These are phyloP conservation scores for Oscheius sp. DNA, from an alignment of 2,888 invertebrate species.

Conservation along the genomic window DNA sequence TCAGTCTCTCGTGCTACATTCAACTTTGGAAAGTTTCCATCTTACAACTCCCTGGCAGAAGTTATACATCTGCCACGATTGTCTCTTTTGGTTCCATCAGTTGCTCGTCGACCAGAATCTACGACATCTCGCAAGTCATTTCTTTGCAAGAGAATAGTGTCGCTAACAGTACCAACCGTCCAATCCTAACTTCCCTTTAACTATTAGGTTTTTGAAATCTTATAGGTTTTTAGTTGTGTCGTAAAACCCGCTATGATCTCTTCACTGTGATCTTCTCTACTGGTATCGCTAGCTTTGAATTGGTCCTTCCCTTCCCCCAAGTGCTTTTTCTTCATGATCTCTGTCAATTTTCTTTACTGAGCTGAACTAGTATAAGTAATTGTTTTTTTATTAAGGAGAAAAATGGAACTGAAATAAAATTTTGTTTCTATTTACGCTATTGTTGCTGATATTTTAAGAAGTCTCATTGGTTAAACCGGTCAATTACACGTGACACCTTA, in stretches of 20 bases:
- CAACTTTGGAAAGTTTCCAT: slow-evolving; percentile 9
- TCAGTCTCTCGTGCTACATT: slow-evolving; percentile 10
- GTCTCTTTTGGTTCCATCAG: slow-evolving; percentile 12
- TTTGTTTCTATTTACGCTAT: no score
- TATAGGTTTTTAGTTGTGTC: not conserved
- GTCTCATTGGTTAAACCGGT: no score
- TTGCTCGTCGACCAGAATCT: not conserved
- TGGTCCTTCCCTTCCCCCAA: slow-evolving; percentile 14
- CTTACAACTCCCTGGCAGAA: not conserved
- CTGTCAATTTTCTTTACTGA: slow-evolving; percentile 10
- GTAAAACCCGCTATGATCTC: not conserved
- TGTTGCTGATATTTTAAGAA: no score
- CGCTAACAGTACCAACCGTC: slow-evolving; percentile 11
- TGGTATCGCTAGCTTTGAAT: slow-evolving; percentile 26
- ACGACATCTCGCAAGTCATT: not conserved
- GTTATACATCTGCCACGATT: not conserved
- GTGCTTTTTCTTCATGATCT: slow-evolving; percentile 20
- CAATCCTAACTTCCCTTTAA: not conserved
- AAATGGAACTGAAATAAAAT: not conserved
- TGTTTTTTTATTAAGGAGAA: not conserved
- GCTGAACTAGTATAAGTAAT: not conserved
- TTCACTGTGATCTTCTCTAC: slow-evolving; percentile 23
- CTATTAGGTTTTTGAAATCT: not conserved
- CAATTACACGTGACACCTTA: no score
- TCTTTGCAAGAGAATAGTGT: not conserved